A percentile compares a stretch with the other conserved stretches of the same genome.
phyloP scores from a whole-genome alignment of 2,888 invertebrate genomes.

The Nomada goodeniana region DNA sequence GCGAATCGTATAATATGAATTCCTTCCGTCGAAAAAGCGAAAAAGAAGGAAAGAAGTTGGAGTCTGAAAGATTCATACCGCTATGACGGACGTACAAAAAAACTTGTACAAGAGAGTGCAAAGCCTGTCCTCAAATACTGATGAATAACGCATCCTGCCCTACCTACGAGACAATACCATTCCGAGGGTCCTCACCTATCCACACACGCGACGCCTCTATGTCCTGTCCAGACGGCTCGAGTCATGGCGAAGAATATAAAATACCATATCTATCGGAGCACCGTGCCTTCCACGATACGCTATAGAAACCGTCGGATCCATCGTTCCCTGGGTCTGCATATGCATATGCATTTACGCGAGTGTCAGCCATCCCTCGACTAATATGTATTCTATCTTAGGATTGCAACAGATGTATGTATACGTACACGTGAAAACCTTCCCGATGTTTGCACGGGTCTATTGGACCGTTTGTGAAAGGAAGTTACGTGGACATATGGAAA shows the following conservation, averaged over 20 bases:
- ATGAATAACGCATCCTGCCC: slow-evolving; percentile 71
- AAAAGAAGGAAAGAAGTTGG: slow-evolving; percentile 15
- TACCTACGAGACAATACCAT: slow-evolving; percentile 69
- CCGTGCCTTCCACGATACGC: slow-evolving; percentile 29
- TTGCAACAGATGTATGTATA: background rate
- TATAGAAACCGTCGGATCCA: slow-evolving; percentile 22
- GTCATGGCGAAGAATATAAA: slow-evolving; percentile 65
- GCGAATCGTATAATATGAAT: slow-evolving; percentile 31
- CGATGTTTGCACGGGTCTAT: background rate
- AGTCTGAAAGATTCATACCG: slow-evolving; percentile 47
- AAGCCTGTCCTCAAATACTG: slow-evolving; percentile 55
- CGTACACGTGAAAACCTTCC: too few relatives aligned
- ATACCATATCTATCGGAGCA: slow-evolving; percentile 58
- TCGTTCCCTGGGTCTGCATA: background rate
- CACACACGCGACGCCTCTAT: slow-evolving; percentile 33
- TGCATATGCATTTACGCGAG: slow-evolving; percentile 36
- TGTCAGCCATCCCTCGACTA: background rate
- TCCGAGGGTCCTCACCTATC: slow-evolving; percentile 59
- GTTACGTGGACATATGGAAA: slow-evolving; percentile 2
- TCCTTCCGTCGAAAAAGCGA: slow-evolving; percentile 38
- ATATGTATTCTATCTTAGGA: slow-evolving; percentile 15
- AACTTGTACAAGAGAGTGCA: slow-evolving; percentile 40
- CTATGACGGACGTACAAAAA: slow-evolving; percentile 41
- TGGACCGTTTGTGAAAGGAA: too few relatives aligned
- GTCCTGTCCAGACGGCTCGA: slow-evolving; percentile 55